Base-by-base conservation (phyloP, 2,113 vertebrate genomes). In the Turdus rufiventris region DNA sequence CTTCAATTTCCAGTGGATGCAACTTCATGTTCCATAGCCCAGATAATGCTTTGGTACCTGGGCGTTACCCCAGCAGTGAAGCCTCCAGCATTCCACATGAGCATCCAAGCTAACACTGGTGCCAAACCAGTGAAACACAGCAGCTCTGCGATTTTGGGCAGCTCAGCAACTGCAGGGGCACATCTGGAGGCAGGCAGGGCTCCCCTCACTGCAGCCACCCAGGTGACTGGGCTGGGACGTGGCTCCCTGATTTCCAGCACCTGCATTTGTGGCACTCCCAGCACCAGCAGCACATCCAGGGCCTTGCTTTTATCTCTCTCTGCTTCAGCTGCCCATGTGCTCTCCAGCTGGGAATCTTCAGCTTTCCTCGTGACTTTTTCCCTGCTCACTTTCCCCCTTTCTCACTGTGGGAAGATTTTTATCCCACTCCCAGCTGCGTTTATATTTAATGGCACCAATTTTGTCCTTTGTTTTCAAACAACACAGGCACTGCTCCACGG, bases 41-140 rank as follows among this genome's bases (percentile, higher is more conserved):
- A 10, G 36, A 15, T 15, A 19, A n/a, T 91, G 50, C 79, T 29
- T 38, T 63, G 36, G 15, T 3, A 5, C 38, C 1, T 3, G 34
- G 21, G 18, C 43, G 3, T 42, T 24, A 3, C 2, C 21, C 24
- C 33, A 33, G 42, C 67, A 73, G 45, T 0, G 15, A 53, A 54
- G 33, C 15, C 28, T 38, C 48, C 66, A n/a, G 53, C 6, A 9
- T 51, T 25, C 50, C 26, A 51, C 31, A 3, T 0, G 5, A 70
- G 34, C 60, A 78, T 14, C 43, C 19, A 5, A 1, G 25, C 8
- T 2, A 11, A 11, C 16, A 14, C 12, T 3, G 5, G 18, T 56
- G 47, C 50, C 77, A 47, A 11, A 7, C 0, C 0, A 0, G 1
- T 3, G 73, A 26, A 4, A 60, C 42, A 3, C 25, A 60, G 58